Percentiles rank a stretch among this genome's conserved stretches.
These are phyloP conservation scores for Sthenelais limicola DNA, from an alignment of 2,888 invertebrate genomes.

Conservation along the genomic window DNA sequence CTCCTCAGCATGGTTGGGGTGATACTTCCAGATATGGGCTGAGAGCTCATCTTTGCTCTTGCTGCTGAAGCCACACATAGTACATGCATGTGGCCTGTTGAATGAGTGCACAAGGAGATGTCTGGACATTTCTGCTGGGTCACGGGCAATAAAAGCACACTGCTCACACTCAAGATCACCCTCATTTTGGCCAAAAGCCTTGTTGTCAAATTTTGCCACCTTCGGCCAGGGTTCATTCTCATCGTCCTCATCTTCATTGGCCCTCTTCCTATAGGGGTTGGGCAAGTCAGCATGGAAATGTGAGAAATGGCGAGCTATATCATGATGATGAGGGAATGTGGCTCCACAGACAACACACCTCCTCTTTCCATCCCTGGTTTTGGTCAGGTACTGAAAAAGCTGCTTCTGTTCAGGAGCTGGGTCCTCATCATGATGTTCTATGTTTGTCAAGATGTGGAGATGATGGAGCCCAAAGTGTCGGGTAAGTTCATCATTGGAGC, in stretches of 20 bases:
- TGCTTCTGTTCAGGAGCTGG: constrained; percentile 54
- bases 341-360: constrained; percentile 69
- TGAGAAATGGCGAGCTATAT: constrained; percentile 71
- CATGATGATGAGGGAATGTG: constrained; percentile 72
- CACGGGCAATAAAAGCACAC: constrained; percentile 69
- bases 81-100: constrained; percentile 67
- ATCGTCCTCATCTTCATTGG: constrained; percentile 35
- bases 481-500: constrained; percentile 67
- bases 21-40: constrained; percentile 53
- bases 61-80: constrained; percentile 69
- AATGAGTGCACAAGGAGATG: constrained; percentile 71
- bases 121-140: constrained; percentile 70
- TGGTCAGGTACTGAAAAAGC: constrained; percentile 39
- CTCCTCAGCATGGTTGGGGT: constrained; percentile 22
- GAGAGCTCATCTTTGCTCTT: constrained; percentile 71
- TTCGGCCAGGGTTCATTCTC: constrained; percentile 49
- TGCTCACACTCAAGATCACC: constrained; percentile 66
- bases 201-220: constrained; percentile 29
- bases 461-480: constrained; percentile 66
- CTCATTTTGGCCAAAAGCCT: constrained; percentile 51
- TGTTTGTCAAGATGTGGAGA: constrained; percentile 50
- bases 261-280: constrained; percentile 63
- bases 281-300: constrained; percentile 65
- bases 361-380: constrained; percentile 21
- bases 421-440: constrained; percentile 53